These are phyloP conservation scores for Triplophysa tibetana DNA, from an alignment of 2,113 vertebrate genomes.

Conservation along the genomic window DNA sequence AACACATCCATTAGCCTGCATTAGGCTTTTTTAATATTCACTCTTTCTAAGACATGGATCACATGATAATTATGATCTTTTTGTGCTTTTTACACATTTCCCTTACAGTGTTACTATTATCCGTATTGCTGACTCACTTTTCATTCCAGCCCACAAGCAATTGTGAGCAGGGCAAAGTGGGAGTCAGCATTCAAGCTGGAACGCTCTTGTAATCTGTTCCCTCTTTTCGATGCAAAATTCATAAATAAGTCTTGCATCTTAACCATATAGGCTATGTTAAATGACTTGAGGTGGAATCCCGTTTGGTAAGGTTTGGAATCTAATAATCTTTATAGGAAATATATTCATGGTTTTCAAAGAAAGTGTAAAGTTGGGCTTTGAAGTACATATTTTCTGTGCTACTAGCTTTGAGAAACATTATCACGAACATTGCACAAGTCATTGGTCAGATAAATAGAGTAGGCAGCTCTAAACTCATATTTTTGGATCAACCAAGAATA, in stretches of 20 bases:
- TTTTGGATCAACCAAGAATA: too few relatives aligned
- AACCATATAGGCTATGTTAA: neutral
- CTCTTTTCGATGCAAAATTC: constrained; percentile 10
- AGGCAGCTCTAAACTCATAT: too few relatives aligned
- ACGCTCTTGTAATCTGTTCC: constrained; percentile 11
- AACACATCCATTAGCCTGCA: neutral
- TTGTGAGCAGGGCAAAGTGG: constrained; percentile 4
- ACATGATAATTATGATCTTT: neutral
- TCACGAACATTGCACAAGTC: too few relatives aligned
- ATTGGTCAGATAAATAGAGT: too few relatives aligned
- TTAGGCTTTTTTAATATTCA: neutral
- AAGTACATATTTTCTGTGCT: neutral
- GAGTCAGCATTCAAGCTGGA: constrained; percentile 26
- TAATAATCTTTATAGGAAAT: neutral
- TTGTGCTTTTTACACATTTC: neutral
- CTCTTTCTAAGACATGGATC: neutral
- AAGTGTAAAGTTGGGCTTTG: neutral
- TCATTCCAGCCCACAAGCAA: neutral
- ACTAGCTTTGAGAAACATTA: too few relatives aligned
- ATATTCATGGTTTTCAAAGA: constrained; percentile 33
- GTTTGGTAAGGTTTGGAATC: constrained; percentile 42
- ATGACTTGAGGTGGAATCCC: constrained; percentile 13
- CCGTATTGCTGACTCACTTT: constrained; percentile 2
- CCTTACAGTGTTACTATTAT: neutral
- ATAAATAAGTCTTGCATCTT: neutral